Evolutionary conservation across 23 tunicate genomes (phyloP), one percentile per base, ranked within the genome.

Genomic region (Ascidia mentula): DNA sequence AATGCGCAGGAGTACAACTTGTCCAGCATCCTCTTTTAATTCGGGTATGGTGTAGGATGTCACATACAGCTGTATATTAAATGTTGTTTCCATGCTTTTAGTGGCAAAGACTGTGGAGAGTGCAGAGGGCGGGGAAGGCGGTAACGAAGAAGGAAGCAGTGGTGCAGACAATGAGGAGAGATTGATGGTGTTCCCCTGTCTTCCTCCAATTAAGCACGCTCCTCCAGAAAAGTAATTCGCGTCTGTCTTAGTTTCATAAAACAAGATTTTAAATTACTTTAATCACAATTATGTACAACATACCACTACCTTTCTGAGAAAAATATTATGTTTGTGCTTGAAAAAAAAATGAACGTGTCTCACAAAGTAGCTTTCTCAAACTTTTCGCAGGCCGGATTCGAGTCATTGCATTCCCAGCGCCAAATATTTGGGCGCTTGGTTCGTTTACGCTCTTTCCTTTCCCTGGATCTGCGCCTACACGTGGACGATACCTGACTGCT

Each of bases 381-480:
- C n/a, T n/a, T n/a, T n/a, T 53, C 24, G 24, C 84, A 89, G 95
- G 40, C 95, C 95, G 0, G 78, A 72, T 32, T 89, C 95, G 3
- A 89, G 95, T 40, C 81, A 84, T 30, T 90, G 96, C 61, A 79
- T 76, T 24, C 96, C 96, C 20, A 88, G 89, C 36, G 77, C 78
- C 0, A 90, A 85, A 46, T 90, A 90, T 72, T 53, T 90, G 36
- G 69, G 75, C 12, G 40, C 45, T 0, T 90, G 75, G 90, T 40
- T 85, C 32, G 59, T 90, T 32, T 90, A 80, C 65, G 72, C 80
- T n/a, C 69, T 90, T 31, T 90, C 96, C 7, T 90, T 84, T 40
- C 96, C 96, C 5, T 90, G 96, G 96, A 73, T 85, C 3, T 90
- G 96, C 69, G 83, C 82, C 36, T 90, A 79, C 80, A 90, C 96